These are phyloP conservation scores for Lophura nycthemera DNA, from an alignment of 2,113 vertebrate species.

Conservation along the genomic window DNA sequence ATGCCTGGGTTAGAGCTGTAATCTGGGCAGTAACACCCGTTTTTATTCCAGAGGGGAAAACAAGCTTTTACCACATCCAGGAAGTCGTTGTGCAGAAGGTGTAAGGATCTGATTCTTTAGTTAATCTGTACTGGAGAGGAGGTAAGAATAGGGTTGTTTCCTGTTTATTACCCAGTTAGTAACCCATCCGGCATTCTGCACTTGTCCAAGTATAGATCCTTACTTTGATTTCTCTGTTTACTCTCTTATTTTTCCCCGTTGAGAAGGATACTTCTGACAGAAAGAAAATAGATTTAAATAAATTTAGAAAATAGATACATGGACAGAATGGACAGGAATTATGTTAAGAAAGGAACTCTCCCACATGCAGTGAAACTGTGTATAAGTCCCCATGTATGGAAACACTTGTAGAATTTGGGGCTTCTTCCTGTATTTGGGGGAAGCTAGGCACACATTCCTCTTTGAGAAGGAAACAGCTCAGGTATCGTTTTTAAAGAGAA, in stretches of 20 bases:
- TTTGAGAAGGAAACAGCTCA: neutral
- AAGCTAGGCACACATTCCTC: fast-evolving
- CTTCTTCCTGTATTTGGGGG: neutral
- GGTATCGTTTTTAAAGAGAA: neutral
- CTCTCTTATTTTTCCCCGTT: neutral
- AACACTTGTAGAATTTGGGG: neutral
- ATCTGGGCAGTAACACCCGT: neutral
- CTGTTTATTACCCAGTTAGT: neutral
- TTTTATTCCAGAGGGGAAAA: neutral
- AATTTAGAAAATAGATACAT: neutral
- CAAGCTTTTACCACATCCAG: neutral
- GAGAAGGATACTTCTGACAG: neutral
- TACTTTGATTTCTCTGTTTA: neutral
- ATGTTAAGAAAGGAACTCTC: neutral
- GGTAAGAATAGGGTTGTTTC: neutral
- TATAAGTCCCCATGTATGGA: neutral
- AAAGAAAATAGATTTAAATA: neutral
- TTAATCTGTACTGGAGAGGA: neutral
- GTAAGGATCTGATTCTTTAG: neutral
- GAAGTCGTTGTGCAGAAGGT: neutral
- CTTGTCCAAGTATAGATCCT: neutral
- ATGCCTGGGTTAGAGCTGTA: neutral
- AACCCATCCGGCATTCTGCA: neutral
- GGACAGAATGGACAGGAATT: neutral
- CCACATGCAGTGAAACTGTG: neutral